Evolutionary conservation across 37 sponge, comb jelly and placozoan genomes (phyloP), one percentile per base, ranked within the genome.

Genomic region (Theonella swinhoei): DNA sequence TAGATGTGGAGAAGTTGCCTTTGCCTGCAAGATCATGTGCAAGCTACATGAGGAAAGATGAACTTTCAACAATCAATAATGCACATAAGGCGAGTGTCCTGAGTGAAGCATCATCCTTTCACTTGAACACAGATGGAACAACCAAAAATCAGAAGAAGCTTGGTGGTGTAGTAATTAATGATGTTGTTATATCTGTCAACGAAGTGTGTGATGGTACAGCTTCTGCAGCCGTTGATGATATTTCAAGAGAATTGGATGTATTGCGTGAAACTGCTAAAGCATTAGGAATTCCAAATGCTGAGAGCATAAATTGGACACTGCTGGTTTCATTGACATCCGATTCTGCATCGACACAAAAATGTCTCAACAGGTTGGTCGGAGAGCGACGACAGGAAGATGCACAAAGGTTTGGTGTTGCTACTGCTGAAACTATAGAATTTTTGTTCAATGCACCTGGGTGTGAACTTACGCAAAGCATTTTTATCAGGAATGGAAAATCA

Each of bases 391-490:
- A 70, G 31, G 72, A 66, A 39, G 83, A 82, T 71, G 83, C 14
- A 33, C 68, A 47, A 5, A 70, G 34, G 28, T 82, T 72, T 71
- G 83, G 74, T 34, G 24, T 64, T 28, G 83, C 83, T 2, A 60
- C 69, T n/a, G 9, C n/a, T n/a, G n/a, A n/a, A n/a, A n/a, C n/a
- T n/a, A n/a, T n/a, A n/a, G n/a, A n/a, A 62, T 22, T 82, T 82
- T 32, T 86, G 87, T 39, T 78, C 87, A 3, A 86, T 78, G 87
- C 87, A 86, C 39, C 40, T 86, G 29, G 87, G 87, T 22, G 79
- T 86, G 5, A 86, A 86, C 36, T 39, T 86, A 17, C 38, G 87
- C 20, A 77, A 86, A 69, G 80, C 87, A 28, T 86, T 79, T 68
- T 47, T 86, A 64, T 34, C 39, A 4, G 86, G 86, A 29, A 43